Base-by-base conservation (phyloP, 2,888 invertebrate species). In the Protodeltote pygarga region DNA sequence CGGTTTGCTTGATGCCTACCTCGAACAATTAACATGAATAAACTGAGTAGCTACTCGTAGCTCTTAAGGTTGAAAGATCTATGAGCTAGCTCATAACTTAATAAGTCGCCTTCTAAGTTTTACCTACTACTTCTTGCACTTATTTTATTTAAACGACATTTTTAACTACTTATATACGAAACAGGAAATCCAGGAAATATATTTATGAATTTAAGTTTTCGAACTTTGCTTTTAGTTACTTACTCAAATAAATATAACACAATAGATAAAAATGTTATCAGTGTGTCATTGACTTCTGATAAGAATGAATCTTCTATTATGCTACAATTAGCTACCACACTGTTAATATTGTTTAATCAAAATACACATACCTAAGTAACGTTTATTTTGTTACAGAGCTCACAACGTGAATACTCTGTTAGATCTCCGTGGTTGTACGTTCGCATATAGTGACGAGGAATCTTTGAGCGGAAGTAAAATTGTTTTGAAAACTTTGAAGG, bases 391-490 rank as follows among this genome's bases (percentile, higher is more conserved):
- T 71, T 88, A 15, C 84, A 92, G 92, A 71, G 86, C 93, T 25
- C 93, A 93, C 65, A 92, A 92, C 75, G 93, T 93, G 2, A 93
- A 93, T 59, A 92, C 93, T 20, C 82, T 94, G 48, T 62, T 93
- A 59, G 93, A 94, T 72, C 81, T 94, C 10, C 86, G 94, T 50
- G 94, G 94, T 25, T 92, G 93, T 60, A 89, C 88, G 28, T 93
- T 92, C 79, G 93, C 93, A 0, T 93, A 92, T 70, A 91, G 91
- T 66, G 80, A 89, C 62, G 89, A 92, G 48, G 85, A 92, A 52
- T 94, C 93, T 20, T 71, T 93, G 2, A 93, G 93, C 77, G 93
- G 93, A 51, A 93, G 93, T 65, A 87, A 91, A 74, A 85, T 93
- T 13, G 87, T 93, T 21, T 74, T 93, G 20, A 92, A 92, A 69